Evolutionary conservation across 2,797 vertebrate genomes (phyloP), one percentile per base, ranked within the genome.

Genomic region (Acanthurus lineatus): DNA sequence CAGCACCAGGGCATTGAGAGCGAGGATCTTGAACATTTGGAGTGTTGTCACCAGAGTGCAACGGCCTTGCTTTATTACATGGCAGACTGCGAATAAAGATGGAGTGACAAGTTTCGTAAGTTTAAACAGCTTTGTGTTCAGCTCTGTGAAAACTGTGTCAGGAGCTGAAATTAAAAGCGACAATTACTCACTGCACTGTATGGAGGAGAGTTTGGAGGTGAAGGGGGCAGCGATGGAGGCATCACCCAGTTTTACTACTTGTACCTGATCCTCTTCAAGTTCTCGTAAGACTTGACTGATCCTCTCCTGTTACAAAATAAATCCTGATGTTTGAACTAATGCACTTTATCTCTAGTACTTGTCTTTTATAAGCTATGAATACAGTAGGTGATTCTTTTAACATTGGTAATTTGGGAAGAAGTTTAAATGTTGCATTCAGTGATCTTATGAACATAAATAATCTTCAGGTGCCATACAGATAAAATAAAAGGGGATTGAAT

Each of bases 11-110:
- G 98, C 98, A 0, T 99, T 99, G 45, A 99, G 95, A 0, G 98
- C 98, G 17, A 99, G 95, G 88, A 99, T 99, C 92, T 99, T 99
- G 82, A 99, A 99, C 98, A 99, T 99, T 82, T 99, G 98, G 52
- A 99, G 95, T 0, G 98, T 99, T 2, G 98, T 99, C 51, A 99
- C 98, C 58, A 99, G 85, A 0, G 98, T 99, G 91, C 98, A 99
- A 1, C 98, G 97, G 0, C 98, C 98, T 90, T 99, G 98, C 91
- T 99, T 99, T 93, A 99, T 98, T 77, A 99, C 98, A 47, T 99
- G 97, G 88, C 98, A 99, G 82, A 99, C 98, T 99, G 81, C 65
- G 0, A 38, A 69, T 61, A 60, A 60, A 80, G n/a, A 71, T 14
- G 53, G 71, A 71, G 5, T 2, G 4, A 71, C 22, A 54, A 3